Conservation (phyloP, 2,797 vertebrate genomes). For the Coranthus polyacanthus region DNA sequence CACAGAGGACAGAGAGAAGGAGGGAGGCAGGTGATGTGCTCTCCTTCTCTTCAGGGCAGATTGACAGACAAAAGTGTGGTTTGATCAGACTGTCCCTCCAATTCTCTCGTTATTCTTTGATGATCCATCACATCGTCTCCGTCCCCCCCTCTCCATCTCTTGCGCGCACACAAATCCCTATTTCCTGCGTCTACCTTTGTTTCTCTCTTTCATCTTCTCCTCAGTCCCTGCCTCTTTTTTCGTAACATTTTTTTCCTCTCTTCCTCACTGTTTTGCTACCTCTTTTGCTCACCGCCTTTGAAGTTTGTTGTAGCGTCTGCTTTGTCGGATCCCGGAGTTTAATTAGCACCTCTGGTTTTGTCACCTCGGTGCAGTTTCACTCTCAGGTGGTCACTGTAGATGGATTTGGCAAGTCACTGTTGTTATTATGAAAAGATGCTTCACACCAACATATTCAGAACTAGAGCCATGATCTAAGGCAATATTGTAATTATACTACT, state of each 20-base stretch:
- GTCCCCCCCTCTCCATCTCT: neutral
- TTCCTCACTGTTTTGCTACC: conserved; percentile 17
- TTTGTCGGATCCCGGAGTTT: conserved; percentile 52
- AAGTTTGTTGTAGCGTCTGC: conserved; percentile 52
- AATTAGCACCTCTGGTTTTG: conserved; percentile 71
- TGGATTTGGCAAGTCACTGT: conserved; percentile 22
- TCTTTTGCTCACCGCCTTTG: conserved; percentile 43
- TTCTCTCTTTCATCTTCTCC: conserved; percentile 58
- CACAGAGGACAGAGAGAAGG: conserved; percentile 28
- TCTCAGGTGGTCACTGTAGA: conserved; percentile 18
- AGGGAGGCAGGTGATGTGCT: conserved; percentile 39
- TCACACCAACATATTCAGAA: neutral
- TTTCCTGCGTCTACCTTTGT: conserved; percentile 52
- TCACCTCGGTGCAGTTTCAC: conserved; percentile 38
- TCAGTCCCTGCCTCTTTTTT: conserved; percentile 26
- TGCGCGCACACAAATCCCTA: neutral
- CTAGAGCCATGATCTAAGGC: neutral
- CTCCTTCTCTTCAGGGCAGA: conserved; percentile 41
- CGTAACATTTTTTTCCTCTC: conserved; percentile 10
- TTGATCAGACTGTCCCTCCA: conserved; percentile 68
- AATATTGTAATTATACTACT: neutral
- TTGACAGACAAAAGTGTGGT: conserved; percentile 52
- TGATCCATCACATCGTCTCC: conserved; percentile 65
- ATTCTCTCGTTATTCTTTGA: conserved; percentile 66
- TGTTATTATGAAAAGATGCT: conserved; percentile 7